A percentile compares a stretch with the other conserved stretches of the same genome.
These are phyloP conservation scores for Eilema depressum DNA, from an alignment of 2,888 invertebrate species.

Conservation along the genomic window DNA sequence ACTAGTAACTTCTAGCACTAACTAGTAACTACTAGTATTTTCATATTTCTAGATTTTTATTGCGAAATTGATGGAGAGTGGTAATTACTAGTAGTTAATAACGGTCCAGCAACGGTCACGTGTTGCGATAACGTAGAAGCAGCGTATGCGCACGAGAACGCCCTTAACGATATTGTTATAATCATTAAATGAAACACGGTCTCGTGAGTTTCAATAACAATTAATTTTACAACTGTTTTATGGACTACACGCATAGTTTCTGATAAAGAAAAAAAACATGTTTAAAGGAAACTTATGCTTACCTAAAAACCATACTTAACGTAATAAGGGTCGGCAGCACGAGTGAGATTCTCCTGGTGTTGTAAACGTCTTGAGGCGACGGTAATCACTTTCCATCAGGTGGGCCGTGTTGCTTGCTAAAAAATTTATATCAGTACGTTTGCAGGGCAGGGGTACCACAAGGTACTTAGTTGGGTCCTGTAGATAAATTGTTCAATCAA, in stretches of 20 bases:
- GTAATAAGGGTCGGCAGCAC: too few species aligned
- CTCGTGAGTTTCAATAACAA: constrained; percentile 29
- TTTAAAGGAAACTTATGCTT: background rate
- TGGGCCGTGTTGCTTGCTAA: too few species aligned
- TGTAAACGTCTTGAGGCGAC: too few species aligned
- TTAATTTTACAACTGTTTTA: constrained; percentile 18
- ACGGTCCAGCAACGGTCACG: constrained; percentile 35
- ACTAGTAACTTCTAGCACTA: background rate
- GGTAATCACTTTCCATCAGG: too few species aligned
- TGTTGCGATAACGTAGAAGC: constrained; percentile 42
- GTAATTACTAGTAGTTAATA: constrained; percentile 27
- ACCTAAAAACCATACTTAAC: background rate
- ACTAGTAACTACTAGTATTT: background rate
- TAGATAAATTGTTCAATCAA: background rate
- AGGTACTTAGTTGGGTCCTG: background rate
- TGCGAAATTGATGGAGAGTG: constrained; percentile 12
- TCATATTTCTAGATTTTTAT: background rate
- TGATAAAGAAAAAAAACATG: constrained; percentile 19
- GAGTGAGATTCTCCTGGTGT: too few species aligned
- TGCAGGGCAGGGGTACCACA: background rate
- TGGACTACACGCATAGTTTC: constrained; percentile 20
- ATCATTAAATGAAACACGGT: constrained; percentile 27
- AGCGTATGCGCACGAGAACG: constrained; percentile 32
- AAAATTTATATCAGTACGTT: too few species aligned
- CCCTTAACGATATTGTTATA: constrained; percentile 40